Evolutionary conservation across 2,113 vertebrate species (phyloP).

Genomic region (Lichenostomus cassidix): DNA sequence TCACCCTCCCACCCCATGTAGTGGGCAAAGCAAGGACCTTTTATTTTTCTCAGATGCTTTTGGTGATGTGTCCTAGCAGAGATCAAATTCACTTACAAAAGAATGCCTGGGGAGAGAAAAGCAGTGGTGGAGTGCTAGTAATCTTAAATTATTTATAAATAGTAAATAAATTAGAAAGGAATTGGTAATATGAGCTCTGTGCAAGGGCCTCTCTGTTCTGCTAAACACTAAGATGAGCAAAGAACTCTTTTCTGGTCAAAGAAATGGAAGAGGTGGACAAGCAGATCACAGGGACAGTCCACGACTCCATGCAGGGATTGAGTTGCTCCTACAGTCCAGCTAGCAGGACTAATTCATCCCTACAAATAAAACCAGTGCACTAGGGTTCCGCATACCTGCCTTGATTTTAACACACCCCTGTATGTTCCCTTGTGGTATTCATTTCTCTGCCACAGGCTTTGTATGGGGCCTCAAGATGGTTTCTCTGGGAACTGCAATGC

Average conservation of each 20-base stretch:
- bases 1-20: neutral
- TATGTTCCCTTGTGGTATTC: neutral
- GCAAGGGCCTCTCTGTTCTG: neutral
- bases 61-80: neutral
- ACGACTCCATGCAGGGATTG: neutral
- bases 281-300: neutral
- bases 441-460: neutral
- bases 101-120: neutral
- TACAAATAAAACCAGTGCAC: neutral
- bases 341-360: neutral
- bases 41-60: neutral
- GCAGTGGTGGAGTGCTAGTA: conserved; percentile 7
- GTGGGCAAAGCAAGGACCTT: neutral
- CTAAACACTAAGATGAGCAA: neutral
- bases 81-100: conserved; percentile 44
- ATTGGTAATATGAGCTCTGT: conserved; percentile 22
- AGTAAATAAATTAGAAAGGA: conserved; percentile 56
- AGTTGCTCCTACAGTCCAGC: neutral
- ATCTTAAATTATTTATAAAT: conserved; percentile 61
- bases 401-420: neutral
- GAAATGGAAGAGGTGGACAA: neutral
- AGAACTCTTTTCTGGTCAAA: neutral
- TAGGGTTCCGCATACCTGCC: neutral
- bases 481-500: neutral
- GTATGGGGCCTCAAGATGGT: neutral